Percentiles rank a stretch among this genome's conserved stretches.
Conservation (phyloP, 1,140 invertebrate genomes). For the Coptotermes formosanus region DNA sequence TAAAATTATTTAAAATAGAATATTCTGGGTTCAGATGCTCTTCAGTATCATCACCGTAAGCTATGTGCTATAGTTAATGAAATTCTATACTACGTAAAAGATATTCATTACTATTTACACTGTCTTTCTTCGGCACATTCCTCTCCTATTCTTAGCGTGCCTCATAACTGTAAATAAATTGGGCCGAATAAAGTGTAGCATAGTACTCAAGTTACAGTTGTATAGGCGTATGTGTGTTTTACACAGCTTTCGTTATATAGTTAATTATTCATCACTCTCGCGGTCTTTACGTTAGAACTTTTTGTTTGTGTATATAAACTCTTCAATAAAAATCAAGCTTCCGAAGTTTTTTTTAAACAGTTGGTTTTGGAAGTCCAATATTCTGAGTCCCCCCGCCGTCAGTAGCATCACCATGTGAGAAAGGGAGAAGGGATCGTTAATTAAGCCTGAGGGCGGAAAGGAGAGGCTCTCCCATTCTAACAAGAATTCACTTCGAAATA, state of each 20-base stretch:
- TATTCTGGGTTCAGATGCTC: not conserved
- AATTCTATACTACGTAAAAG: not conserved
- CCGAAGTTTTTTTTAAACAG: not conserved
- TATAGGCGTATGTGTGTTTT: not conserved
- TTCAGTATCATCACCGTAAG: not conserved
- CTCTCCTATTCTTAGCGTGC: not conserved
- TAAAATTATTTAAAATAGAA: slow-evolving; percentile 1
- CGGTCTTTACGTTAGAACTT: not conserved
- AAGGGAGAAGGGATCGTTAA: slow-evolving; percentile 4
- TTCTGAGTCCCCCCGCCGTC: not conserved
- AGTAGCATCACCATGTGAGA: not conserved
- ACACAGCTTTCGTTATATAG: not conserved
- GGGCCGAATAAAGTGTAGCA: not conserved
- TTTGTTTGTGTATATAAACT: not conserved
- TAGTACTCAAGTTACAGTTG: not conserved
- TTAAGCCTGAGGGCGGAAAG: not conserved
- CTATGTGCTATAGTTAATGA: not conserved
- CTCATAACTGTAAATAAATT: not conserved
- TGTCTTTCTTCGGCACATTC: not conserved
- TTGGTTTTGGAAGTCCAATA: not conserved
- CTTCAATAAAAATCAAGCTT: slow-evolving; percentile 2
- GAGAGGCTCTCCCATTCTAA: not conserved
- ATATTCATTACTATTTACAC: not conserved
- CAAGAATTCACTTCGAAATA: not conserved
- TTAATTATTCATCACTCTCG: not conserved